Percentiles rank a stretch among this genome's conserved stretches.
phyloP scores from a whole-genome alignment of 1,140 invertebrate genomes.

The Lucilia sericata region DNA sequence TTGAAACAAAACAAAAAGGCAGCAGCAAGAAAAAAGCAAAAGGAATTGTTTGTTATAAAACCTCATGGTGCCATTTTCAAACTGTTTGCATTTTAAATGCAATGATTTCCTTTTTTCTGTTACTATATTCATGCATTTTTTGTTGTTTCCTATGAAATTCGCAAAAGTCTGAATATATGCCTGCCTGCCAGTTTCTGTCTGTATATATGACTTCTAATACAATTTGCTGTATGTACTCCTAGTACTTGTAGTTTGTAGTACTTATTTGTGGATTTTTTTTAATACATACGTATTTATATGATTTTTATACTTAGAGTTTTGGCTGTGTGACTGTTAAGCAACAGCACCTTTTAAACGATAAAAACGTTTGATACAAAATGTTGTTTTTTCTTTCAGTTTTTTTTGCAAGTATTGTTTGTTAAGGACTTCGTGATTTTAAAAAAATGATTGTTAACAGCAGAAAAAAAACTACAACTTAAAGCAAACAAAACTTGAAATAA shows the following conservation, averaged over 20 bases:
- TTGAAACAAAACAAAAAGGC: neutral
- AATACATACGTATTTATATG: neutral
- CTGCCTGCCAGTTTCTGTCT: too few species aligned
- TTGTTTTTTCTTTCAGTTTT: neutral
- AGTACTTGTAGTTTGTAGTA: too few species aligned
- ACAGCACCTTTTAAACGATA: conserved; percentile 16
- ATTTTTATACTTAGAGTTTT: neutral
- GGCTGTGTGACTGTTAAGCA: neutral
- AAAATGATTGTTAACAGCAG: conserved; percentile 35
- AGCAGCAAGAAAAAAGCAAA: neutral
- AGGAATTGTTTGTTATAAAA: conserved; percentile 43
- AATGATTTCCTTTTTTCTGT: conserved; percentile 63
- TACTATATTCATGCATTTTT: neutral
- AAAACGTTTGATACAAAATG: neutral
- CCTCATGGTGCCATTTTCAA: conserved; percentile 45
- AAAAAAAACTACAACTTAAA: neutral
- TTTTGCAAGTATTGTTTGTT: conserved; percentile 27
- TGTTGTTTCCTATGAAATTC: conserved; percentile 33
- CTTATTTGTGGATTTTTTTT: too few species aligned
- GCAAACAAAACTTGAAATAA: neutral
- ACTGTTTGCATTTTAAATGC: conserved; percentile 67
- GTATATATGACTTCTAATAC: too few species aligned
- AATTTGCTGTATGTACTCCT: too few species aligned
- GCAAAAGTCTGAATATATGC: neutral
- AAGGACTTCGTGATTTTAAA: conserved; percentile 39